phyloP scores from a whole-genome alignment of 2,797 vertebrate species.

The Carapus acus region DNA sequence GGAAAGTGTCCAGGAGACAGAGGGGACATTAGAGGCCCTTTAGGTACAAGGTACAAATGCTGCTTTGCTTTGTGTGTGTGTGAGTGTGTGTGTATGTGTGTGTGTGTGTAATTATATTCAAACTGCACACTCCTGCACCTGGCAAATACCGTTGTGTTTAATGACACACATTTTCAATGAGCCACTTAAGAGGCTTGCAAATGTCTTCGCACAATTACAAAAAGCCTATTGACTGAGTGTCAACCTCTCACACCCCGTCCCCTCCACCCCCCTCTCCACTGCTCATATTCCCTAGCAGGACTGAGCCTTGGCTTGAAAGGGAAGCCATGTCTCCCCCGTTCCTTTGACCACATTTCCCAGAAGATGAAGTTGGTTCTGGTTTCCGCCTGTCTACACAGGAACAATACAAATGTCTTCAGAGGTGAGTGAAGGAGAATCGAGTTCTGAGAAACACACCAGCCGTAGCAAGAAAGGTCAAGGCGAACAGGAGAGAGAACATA shows the following conservation, averaged over 20 bases:
- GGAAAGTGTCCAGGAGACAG: slow-evolving; percentile 21
- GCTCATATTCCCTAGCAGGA: too few relatives aligned
- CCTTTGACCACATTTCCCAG: slow-evolving; percentile 42
- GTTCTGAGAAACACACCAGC: not conserved
- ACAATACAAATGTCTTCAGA: slow-evolving; percentile 26
- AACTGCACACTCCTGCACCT: too few relatives aligned
- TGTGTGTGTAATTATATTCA: too few relatives aligned
- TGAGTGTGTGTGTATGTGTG: too few relatives aligned
- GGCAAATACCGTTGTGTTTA: not conserved
- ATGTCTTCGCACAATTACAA: slow-evolving; percentile 4
- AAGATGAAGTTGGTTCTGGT: slow-evolving; percentile 23
- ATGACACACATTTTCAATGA: slow-evolving; percentile 4
- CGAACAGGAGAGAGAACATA: too few relatives aligned
- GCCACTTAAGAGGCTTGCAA: not conserved
- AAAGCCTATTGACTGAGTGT: not conserved
- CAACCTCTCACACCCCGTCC: slow-evolving; percentile 2
- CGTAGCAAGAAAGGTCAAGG: too few relatives aligned
- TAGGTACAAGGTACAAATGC: too few relatives aligned
- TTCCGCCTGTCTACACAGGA: slow-evolving; percentile 37
- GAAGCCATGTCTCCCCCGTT: slow-evolving; percentile 36
- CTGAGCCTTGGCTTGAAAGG: too few relatives aligned
- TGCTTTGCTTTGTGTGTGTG: not conserved
- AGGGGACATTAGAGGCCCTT: slow-evolving; percentile 1
- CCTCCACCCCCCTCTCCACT: slow-evolving; percentile 26
- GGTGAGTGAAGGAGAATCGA: not conserved